phyloP scores from a whole-genome alignment of 2,888 invertebrate species.

The Saturnia pavonia region DNA sequence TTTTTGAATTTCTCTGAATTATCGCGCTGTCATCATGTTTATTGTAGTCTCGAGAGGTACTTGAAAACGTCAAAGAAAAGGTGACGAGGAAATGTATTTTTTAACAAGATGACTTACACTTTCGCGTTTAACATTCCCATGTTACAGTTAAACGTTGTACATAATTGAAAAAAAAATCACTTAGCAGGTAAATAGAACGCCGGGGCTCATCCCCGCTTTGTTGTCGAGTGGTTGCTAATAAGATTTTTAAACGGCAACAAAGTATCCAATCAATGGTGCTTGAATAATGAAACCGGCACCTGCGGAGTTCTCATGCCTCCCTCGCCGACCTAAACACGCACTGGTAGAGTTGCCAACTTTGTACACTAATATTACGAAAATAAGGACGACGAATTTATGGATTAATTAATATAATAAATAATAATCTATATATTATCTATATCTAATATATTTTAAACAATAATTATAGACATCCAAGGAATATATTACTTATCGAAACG shows the following conservation, averaged over 20 bases:
- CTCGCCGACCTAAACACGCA: conserved; percentile 70
- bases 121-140: conserved; percentile 59
- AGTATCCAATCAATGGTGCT: conserved; percentile 81
- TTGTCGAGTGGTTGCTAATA: conserved; percentile 77
- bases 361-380: not conserved
- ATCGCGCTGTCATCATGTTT: conserved; percentile 50
- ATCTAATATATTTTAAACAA: too few relatives aligned
- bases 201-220: conserved; percentile 64
- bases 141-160: conserved; percentile 67
- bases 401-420: too few relatives aligned
- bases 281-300: conserved; percentile 81
- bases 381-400: not conserved
- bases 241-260: conserved; percentile 82
- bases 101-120: conserved; percentile 80
- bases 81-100: conserved; percentile 61
- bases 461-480: too few relatives aligned
- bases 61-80: conserved; percentile 40
- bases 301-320: conserved; percentile 75
- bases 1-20: conserved; percentile 25
- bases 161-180: conserved; percentile 77
- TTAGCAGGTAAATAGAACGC: conserved; percentile 74
- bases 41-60: conserved; percentile 55
- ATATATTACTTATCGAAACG: too few relatives aligned
- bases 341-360: conserved; percentile 34
- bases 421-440: too few relatives aligned